These are phyloP conservation scores for Macrophya annulata DNA, from an alignment of 2,888 invertebrate genomes.

Conservation along the genomic window DNA sequence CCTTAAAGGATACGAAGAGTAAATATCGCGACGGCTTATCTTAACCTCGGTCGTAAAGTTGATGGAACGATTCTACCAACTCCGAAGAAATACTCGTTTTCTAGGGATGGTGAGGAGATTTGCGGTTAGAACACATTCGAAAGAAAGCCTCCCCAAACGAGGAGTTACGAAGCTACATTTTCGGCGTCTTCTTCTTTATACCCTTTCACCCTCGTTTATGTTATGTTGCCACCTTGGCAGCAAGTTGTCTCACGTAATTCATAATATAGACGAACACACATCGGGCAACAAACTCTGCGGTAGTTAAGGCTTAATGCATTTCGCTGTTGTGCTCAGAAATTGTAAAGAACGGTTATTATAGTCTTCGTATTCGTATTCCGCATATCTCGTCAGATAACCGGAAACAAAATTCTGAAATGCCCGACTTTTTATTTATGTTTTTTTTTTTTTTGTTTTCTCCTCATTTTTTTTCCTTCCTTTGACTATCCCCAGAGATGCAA, in stretches of 20 bases:
- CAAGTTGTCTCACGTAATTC: constrained; percentile 76
- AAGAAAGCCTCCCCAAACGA: constrained; percentile 69
- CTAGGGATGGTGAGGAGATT: constrained; percentile 24
- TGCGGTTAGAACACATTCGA: constrained; percentile 60
- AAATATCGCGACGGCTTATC: constrained; percentile 18
- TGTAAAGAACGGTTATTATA: constrained; percentile 57
- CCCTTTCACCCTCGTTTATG: constrained; percentile 47
- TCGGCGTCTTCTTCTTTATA: not conserved
- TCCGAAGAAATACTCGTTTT: not conserved
- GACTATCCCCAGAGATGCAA: constrained; percentile 37
- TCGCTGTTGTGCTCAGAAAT: constrained; percentile 39
- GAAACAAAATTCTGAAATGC: not conserved
- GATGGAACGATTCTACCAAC: constrained; percentile 69
- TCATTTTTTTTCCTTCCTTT: not conserved
- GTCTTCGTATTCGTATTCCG: constrained; percentile 19
- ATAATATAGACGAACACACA: constrained; percentile 73
- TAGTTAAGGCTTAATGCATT: constrained; percentile 56
- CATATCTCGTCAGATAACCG: not conserved
- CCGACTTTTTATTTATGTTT: not conserved
- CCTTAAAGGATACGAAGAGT: not conserved
- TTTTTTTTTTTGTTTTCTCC: not conserved
- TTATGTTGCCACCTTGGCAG: constrained; percentile 61
- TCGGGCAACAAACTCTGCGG: constrained; percentile 35
- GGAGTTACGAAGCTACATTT: constrained; percentile 65
- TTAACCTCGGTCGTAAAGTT: constrained; percentile 68